These are phyloP conservation scores for Serripes groenlandicus DNA, from an alignment of 2,888 invertebrate species.

Conservation along the genomic window DNA sequence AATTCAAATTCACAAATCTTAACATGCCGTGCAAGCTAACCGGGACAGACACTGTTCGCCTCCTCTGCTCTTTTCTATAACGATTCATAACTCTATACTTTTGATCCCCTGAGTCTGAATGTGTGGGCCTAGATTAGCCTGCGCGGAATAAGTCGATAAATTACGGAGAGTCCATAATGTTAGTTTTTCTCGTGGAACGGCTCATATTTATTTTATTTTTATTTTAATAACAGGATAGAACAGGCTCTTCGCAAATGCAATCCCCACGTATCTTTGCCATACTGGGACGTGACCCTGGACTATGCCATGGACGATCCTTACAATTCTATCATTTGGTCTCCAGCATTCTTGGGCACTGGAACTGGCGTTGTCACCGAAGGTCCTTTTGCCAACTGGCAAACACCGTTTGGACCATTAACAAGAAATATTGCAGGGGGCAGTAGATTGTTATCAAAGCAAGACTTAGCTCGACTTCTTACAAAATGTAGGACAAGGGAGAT, in stretches of 20 bases:
- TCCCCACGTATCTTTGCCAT: conserved; percentile 73
- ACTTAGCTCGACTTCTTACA: conserved; percentile 65
- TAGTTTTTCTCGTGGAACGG: too few species aligned
- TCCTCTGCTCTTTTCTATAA: too few species aligned
- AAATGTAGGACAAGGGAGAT: conserved; percentile 62
- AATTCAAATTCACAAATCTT: too few species aligned
- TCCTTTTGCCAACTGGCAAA: conserved; percentile 78
- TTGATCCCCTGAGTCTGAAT: too few species aligned
- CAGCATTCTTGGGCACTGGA: conserved; percentile 74
- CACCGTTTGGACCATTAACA: conserved; percentile 70
- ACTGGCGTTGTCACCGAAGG: conserved; percentile 75
- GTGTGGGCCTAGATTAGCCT: too few species aligned
- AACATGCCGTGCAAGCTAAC: too few species aligned
- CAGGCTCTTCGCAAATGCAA: conserved; percentile 74
- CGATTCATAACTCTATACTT: too few species aligned
- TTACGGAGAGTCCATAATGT: too few species aligned
- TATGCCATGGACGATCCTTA: conserved; percentile 69
- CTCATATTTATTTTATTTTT: too few species aligned
- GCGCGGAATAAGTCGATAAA: too few species aligned
- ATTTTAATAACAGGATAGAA: conserved; percentile 73
- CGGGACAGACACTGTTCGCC: too few species aligned
- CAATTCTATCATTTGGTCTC: conserved; percentile 73
- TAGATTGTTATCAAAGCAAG: conserved; percentile 64
- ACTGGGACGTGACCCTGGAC: conserved; percentile 78
- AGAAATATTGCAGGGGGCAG: conserved; percentile 73